Conservation (phyloP, 2,113 vertebrate species). For the Ciconia boyciana region DNA sequence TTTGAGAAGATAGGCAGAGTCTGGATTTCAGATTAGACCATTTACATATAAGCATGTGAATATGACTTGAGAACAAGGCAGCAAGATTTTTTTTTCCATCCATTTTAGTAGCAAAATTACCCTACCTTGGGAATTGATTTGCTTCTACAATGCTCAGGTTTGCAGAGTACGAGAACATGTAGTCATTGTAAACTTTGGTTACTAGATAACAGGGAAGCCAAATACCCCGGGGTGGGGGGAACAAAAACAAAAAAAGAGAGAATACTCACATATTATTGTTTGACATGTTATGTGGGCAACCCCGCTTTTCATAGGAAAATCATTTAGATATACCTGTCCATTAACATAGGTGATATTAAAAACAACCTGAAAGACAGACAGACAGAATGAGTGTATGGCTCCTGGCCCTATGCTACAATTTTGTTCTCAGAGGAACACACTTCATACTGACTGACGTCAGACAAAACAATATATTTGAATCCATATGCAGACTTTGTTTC, state of each 20-base stretch:
- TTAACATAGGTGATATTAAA: slow-evolving; percentile 75
- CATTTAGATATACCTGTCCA: slow-evolving; percentile 87
- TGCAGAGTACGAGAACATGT: neutral
- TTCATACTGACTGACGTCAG: neutral
- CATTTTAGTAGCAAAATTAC: neutral
- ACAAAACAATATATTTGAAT: neutral
- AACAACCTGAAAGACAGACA: slow-evolving; percentile 74
- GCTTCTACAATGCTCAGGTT: neutral
- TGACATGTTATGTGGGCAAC: slow-evolving; percentile 86
- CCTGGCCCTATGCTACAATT: neutral
- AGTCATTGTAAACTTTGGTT: neutral
- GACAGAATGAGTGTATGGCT: neutral
- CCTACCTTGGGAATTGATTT: neutral
- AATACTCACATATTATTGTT: slow-evolving; percentile 85
- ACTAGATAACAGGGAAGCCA: neutral
- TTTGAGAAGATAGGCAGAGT: neutral
- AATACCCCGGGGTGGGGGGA: neutral
- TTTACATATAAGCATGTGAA: neutral
- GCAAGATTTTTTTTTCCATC: neutral
- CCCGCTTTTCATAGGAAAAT: slow-evolving; percentile 84
- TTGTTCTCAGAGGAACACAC: neutral
- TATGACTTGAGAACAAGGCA: neutral
- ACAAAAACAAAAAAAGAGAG: neutral
- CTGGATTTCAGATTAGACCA: neutral
- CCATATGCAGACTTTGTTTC: neutral